Evolutionary conservation across 2,888 invertebrate genomes (phyloP), one percentile per base, ranked within the genome.

Genomic region (Spisula solida): DNA sequence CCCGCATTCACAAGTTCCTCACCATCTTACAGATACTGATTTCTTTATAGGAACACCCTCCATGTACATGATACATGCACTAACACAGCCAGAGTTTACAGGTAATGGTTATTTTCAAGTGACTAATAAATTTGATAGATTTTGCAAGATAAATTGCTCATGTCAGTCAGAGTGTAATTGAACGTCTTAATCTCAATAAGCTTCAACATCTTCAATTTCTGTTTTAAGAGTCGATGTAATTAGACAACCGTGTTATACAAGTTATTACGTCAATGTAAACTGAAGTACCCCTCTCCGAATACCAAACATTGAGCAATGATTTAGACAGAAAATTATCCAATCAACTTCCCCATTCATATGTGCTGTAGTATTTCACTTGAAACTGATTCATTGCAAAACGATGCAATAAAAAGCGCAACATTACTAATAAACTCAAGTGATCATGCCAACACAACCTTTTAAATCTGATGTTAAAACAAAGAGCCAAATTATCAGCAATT

Each of bases 391-490:
- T 75, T 31, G 34, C 75, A 75, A 10, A 75, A 75, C 4, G 31
- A 75, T 75, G 75, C 34, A 75, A 34, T 75, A 34, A 75, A 66
- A 75, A 75, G 31, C 1, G 18, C 75, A 75, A 75, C 31, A 34
- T 14, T 12, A 75, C 16, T 31, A 34, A 16, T 31, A 75, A 10
- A 75, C 31, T 31, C 12, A 31, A 75, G 75, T 34, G 1, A 75
- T 75, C 8, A 75, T 75, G 75, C 75, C 75, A 75, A 31, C 34
- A 1, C 6, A 14, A 18, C 31, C 29, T 34, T 41, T 41, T 5
- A 41, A 16, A 75, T 1, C 60, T 66, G 75, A 31, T 75, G 75
- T 34, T 75, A 75, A 75, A 75, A 31, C 75, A 75, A 75, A 75
- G 75, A 75, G 75, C 31, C 34, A 75, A 75, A 34, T 75, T 75